These are phyloP conservation scores for Muscicapa comitata DNA, from an alignment of 2,797 vertebrate genomes.

Conservation along the genomic window DNA sequence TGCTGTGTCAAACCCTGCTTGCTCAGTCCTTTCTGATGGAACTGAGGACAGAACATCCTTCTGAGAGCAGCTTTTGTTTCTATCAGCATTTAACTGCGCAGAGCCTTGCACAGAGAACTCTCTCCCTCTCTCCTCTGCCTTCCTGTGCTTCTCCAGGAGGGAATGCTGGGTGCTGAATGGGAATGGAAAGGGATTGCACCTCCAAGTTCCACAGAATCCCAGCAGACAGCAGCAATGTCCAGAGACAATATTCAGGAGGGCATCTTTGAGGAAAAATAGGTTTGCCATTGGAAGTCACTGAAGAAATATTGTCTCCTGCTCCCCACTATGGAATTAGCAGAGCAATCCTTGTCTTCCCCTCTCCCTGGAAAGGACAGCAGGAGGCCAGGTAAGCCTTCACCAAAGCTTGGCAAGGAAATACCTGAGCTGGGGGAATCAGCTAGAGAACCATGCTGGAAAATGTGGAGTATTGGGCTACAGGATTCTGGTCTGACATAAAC, in stretches of 20 bases:
- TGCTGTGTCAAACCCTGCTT: not conserved
- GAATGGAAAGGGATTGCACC: not conserved
- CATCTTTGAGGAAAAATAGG: not conserved
- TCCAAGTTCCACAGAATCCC: not conserved
- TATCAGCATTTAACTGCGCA: not conserved
- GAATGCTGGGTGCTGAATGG: not conserved
- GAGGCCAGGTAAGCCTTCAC: not conserved
- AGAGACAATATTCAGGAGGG: not conserved
- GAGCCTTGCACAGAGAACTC: not conserved
- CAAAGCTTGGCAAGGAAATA: not conserved
- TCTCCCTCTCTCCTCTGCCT: not conserved
- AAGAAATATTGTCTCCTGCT: not conserved
- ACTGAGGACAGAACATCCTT: not conserved
- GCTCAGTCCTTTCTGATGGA: not conserved
- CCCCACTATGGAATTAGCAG: not conserved
- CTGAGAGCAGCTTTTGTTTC: not conserved
- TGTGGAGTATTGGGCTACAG: rapidly evolving
- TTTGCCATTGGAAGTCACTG: not conserved
- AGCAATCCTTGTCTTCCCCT: not conserved
- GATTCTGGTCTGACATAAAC: not conserved
- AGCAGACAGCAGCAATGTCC: not conserved
- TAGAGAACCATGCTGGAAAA: not conserved
- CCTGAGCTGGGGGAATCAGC: not conserved
- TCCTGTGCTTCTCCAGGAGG: not conserved
- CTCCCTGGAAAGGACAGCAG: not conserved